Evolutionary conservation across 2,113 vertebrate genomes (phyloP).

Genomic region (Amblyornis subalaris): DNA sequence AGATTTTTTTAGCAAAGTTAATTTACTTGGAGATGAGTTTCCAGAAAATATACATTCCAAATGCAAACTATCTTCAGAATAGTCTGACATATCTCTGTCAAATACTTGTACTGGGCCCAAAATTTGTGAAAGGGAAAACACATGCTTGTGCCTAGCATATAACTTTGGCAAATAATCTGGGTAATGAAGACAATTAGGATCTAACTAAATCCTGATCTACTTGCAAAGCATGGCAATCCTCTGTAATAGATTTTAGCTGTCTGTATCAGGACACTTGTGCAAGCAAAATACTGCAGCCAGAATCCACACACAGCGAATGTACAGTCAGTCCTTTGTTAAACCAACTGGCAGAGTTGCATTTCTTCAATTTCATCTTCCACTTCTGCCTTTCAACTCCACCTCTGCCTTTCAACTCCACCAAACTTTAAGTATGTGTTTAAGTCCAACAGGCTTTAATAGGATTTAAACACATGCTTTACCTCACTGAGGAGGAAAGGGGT

Average conservation of each 20-base stretch:
- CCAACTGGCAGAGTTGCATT: neutral
- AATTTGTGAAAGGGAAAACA: neutral
- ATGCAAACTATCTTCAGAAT: neutral
- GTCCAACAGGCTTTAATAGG: neutral
- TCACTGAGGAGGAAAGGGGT: neutral
- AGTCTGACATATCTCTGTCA: neutral
- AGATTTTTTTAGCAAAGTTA: neutral
- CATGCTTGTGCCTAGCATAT: neutral
- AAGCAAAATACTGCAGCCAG: neutral
- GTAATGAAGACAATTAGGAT: neutral
- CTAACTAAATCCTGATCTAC: neutral
- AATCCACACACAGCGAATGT: rapidly evolving
- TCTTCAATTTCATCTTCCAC: neutral
- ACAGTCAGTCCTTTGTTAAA: neutral
- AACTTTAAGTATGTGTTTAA: neutral
- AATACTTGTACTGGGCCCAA: neutral
- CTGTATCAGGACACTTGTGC: neutral
- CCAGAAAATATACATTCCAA: neutral
- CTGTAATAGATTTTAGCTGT: neutral
- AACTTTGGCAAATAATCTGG: neutral
- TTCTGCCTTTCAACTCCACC: neutral
- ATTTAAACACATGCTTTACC: neutral
- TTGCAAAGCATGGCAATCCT: rapidly evolving
- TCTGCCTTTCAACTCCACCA: neutral
- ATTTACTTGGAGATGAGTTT: neutral